Evolutionary conservation across 2,797 vertebrate genomes (phyloP).

Genomic region (Sciaenops ocellatus): DNA sequence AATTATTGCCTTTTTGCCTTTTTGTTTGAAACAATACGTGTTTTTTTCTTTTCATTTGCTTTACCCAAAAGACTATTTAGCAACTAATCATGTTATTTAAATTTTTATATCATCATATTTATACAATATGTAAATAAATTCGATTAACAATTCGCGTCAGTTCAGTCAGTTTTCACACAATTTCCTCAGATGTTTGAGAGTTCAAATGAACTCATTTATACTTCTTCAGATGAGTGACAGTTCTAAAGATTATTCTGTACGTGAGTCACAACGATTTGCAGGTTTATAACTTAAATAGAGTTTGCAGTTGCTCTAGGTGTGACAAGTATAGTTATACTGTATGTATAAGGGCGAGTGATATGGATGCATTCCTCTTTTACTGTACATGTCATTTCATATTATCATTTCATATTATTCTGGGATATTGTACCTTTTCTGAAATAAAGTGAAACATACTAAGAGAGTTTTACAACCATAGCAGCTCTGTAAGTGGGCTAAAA

Average conservation of each 20-base stretch:
- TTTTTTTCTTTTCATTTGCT: neutral
- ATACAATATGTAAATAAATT: neutral
- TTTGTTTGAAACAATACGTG: constrained; percentile 30
- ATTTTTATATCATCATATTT: neutral
- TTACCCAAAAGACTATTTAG: neutral
- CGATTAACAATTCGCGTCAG: neutral
- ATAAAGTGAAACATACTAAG: neutral
- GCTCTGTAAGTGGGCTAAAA: neutral
- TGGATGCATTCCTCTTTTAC: too few species aligned
- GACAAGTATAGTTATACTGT: neutral
- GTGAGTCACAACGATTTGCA: neutral
- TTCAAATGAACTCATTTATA: neutral
- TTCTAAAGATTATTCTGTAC: neutral
- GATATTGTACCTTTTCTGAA: neutral
- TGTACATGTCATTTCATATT: neutral
- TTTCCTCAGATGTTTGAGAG: neutral
- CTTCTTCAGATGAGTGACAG: neutral
- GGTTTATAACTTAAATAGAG: neutral
- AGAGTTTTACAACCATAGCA: neutral
- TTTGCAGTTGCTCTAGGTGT: neutral
- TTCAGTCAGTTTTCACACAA: neutral
- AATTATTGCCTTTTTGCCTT: constrained; percentile 1
- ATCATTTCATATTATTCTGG: neutral
- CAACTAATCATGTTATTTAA: neutral
- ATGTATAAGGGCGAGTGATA: neutral